Base-by-base conservation (phyloP, 2,113 vertebrate species). In the Plestiodon gilberti region DNA sequence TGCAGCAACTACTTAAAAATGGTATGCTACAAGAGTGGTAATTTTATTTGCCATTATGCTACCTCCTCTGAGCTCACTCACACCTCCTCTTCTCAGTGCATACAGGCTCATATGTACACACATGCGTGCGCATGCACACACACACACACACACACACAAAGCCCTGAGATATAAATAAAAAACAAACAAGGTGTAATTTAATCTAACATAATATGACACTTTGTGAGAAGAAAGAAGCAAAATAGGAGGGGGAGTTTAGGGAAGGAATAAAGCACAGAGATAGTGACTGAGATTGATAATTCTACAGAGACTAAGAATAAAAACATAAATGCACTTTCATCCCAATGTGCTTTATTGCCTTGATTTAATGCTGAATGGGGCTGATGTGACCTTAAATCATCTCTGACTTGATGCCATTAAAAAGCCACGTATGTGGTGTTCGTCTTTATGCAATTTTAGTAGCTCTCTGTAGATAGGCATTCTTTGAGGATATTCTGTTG, bases 241-340 rank as follows among this genome's bases (percentile, higher is more conserved):
- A 77, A 89, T 52, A 30, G 35, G 25, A 10, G 40, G 61, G 6
- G 64, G 9, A 38, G 59, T 55, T 81, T n/a, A 48, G 10, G 33
- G 35, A 40, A 35, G 77, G 73, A 83, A 91, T 86, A 90, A 84
- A 86, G 69, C 61, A 75, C 59, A 92, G 80, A 83, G 0, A 0
- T 40, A 59, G 25, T 90, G 69, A 18, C 11, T 40, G 75, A 90
- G 92, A 94, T 93, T 90, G 92, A 91, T 89, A 92, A 88, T 92
- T 93, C 92, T 92, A 70, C 3, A 65, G 93, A 93, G 90, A 88
- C 88, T 40, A 76, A 87, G 88, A 87, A 90, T 70, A 83, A 95
- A 93, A 91, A 86, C 85, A 89, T 82, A 93, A 92, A 93, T 86
- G 84, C 81, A 82, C 76, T 94, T 94, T 84, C 76, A 35, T 92